Evolutionary conservation across 2,797 vertebrate genomes (phyloP).

Genomic region (Microctenopoma lineatum): DNA sequence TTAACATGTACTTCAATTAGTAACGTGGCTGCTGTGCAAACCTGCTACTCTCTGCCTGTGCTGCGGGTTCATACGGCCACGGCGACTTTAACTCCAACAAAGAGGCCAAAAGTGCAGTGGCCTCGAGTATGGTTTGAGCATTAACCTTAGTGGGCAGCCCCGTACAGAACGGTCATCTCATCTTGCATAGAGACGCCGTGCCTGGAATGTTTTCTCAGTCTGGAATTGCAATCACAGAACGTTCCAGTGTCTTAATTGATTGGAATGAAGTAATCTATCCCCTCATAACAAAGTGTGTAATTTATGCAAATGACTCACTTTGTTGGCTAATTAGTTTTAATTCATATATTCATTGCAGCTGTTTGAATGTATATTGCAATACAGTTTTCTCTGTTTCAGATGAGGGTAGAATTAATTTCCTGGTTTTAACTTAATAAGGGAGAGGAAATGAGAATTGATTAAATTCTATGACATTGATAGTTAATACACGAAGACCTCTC

Average conservation of each 20-base stretch:
- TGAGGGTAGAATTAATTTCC: constrained; percentile 75
- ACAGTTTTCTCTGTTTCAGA: constrained; percentile 66
- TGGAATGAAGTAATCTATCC: constrained; percentile 83
- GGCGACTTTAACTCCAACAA: constrained; percentile 68
- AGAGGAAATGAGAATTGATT: constrained; percentile 74
- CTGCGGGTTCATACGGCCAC: constrained; percentile 46
- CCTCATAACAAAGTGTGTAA: constrained; percentile 89
- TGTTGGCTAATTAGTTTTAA: constrained; percentile 88
- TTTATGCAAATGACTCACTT: constrained; percentile 96
- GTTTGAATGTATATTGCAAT: constrained; percentile 76
- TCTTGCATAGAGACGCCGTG: constrained; percentile 55
- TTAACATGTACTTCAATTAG: background rate
- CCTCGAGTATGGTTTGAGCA: constrained; percentile 72
- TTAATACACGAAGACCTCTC: constrained; percentile 55
- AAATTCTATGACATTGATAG: constrained; percentile 71
- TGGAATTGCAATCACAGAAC: constrained; percentile 83
- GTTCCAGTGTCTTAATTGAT: constrained; percentile 86
- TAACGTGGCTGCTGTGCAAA: background rate
- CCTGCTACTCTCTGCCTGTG: constrained; percentile 6
- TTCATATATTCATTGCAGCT: constrained; percentile 79
- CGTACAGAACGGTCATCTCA: constrained; percentile 54
- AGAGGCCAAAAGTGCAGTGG: constrained; percentile 75
- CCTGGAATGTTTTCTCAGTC: constrained; percentile 78
- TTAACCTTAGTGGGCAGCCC: constrained; percentile 68
- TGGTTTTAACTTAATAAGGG: constrained; percentile 73